These are phyloP conservation scores for Petaurus breviceps DNA, from an alignment of 2,113 vertebrate species.

Conservation along the genomic window DNA sequence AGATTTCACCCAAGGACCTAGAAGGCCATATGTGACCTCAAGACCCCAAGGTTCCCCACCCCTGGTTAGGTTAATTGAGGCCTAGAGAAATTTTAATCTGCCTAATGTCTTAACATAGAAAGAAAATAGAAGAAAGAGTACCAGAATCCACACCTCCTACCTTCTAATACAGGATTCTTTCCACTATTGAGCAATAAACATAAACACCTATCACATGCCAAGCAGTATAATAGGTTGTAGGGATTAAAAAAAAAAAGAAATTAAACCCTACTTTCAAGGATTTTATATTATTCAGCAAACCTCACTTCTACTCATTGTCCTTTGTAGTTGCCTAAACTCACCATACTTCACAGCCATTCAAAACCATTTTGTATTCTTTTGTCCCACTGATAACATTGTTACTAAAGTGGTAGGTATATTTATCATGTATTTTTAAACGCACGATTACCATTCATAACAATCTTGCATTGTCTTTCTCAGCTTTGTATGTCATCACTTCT, in stretches of 20 bases:
- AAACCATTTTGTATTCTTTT: conserved; percentile 7
- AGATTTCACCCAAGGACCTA: no score
- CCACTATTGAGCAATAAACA: neutral
- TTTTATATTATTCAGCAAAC: neutral
- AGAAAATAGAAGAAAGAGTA: neutral
- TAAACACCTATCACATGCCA: neutral
- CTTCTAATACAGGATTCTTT: conserved; percentile 16
- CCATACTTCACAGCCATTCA: neutral
- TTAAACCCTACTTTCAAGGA: neutral
- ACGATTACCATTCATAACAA: conserved; percentile 4
- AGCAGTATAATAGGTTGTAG: neutral
- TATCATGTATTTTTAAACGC: neutral
- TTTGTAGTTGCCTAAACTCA: neutral
- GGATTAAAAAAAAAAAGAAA: neutral
- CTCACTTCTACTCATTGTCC: neutral
- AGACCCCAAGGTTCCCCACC: no score
- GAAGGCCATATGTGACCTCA: no score
- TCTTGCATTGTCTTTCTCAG: neutral
- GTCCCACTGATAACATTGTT: conserved; percentile 26
- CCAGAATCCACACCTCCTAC: neutral
- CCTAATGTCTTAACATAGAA: neutral
- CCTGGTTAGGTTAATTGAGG: neutral
- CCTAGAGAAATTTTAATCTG: neutral
- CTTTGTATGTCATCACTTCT: neutral
- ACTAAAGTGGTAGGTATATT: neutral